These are phyloP conservation scores for Eucera pruinosa DNA, from an alignment of 2,888 invertebrate species.

Conservation along the genomic window DNA sequence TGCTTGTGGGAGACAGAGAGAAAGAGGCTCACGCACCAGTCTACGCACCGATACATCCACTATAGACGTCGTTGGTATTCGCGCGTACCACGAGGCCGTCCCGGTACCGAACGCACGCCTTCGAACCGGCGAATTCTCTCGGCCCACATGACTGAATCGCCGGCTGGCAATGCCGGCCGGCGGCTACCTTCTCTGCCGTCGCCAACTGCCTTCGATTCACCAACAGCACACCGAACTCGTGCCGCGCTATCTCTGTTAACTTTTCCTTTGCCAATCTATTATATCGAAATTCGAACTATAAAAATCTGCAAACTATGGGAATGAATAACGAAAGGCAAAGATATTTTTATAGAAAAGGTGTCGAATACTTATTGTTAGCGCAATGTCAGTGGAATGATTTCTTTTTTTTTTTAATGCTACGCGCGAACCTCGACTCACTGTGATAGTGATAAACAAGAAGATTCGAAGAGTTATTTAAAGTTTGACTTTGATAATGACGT, in stretches of 20 bases:
- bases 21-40: constrained; percentile 15
- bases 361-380: no score
- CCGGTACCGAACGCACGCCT: constrained; percentile 48
- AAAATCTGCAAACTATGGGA: no score
- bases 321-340: no score
- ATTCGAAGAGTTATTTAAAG: constrained; percentile 34
- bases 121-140: constrained; percentile 75
- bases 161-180: constrained; percentile 35
- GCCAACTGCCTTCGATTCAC: neutral
- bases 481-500: constrained; percentile 38
- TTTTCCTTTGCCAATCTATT: no score
- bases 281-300: no score
- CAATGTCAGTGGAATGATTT: neutral
- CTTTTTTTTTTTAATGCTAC: neutral
- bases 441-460: constrained; percentile 30
- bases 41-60: constrained; percentile 30
- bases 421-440: neutral
- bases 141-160: constrained; percentile 71
- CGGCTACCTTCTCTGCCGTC: constrained; percentile 1
- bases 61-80: constrained; percentile 9
- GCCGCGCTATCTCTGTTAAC: no score
- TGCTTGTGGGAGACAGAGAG: constrained; percentile 9
- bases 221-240: neutral
- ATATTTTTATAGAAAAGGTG: no score
- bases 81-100: constrained; percentile 54